A percentile compares a stretch with the other conserved stretches of the same genome.
Conservation (phyloP, 1,140 invertebrate genomes). For the Hypothenemus hampei region DNA sequence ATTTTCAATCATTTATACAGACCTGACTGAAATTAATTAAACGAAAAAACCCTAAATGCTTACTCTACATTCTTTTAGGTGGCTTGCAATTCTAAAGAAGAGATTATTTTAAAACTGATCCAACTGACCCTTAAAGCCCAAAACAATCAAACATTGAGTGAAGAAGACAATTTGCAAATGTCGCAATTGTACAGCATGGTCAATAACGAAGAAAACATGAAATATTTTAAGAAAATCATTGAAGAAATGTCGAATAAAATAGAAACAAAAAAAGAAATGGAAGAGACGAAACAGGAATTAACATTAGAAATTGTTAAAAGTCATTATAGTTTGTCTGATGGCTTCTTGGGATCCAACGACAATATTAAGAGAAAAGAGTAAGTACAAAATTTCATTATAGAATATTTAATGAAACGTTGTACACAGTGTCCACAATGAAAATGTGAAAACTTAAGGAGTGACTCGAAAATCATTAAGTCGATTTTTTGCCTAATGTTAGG, state of each 20-base stretch:
- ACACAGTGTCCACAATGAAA: too few species aligned
- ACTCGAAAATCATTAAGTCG: too few species aligned
- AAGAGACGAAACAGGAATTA: neutral
- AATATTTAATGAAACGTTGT: too few species aligned
- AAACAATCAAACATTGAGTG: neutral
- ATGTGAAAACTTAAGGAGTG: too few species aligned
- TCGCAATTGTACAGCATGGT: constrained; percentile 5
- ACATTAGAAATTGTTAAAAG: constrained; percentile 20
- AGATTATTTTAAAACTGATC: constrained; percentile 9
- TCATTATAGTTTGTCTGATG: constrained; percentile 9
- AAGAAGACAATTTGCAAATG: neutral
- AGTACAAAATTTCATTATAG: constrained; percentile 8
- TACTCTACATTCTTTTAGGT: too few species aligned
- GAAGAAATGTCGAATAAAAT: neutral
- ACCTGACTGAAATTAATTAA: too few species aligned
- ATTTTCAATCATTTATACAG: too few species aligned
- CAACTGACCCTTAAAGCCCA: constrained; percentile 11
- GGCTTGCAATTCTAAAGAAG: constrained; percentile 11
- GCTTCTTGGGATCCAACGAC: neutral
- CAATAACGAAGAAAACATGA: constrained; percentile 5
- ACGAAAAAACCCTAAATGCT: too few species aligned
- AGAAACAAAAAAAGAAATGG: neutral
- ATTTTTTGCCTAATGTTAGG: too few species aligned
- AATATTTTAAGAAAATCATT: constrained; percentile 3
- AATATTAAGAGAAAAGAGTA: constrained; percentile 12